Conservation (phyloP, 2,888 invertebrate species). For the Hypselothyrea guttata region DNA sequence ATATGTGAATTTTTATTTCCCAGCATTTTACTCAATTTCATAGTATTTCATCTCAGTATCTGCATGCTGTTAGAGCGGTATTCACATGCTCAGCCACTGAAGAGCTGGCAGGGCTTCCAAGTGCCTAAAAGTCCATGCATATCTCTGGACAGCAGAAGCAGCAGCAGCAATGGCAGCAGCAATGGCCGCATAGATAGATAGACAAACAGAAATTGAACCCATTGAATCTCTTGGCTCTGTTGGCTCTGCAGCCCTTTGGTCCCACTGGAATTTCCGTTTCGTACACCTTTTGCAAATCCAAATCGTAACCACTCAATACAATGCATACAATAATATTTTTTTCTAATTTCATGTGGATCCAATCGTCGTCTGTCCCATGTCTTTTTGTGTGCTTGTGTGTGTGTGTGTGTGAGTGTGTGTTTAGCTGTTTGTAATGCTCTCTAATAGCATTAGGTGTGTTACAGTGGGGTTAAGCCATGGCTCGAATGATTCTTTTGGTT, state of each 20-base stretch:
- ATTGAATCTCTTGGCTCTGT: slow-evolving; percentile 6
- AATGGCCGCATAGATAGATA: too few relatives aligned
- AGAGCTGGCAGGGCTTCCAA: slow-evolving; percentile 42
- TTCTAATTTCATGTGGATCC: slow-evolving; percentile 57
- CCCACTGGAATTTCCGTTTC: slow-evolving; percentile 34
- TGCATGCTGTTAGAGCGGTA: neutral
- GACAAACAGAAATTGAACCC: slow-evolving; percentile 44
- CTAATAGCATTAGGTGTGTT: slow-evolving; percentile 72
- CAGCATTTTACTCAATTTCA: too few relatives aligned
- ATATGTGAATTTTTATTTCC: too few relatives aligned
- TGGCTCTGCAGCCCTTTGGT: slow-evolving; percentile 26
- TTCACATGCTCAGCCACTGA: slow-evolving; percentile 26
- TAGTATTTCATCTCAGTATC: too few relatives aligned
- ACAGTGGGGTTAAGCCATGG: slow-evolving; percentile 64
- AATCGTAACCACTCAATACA: slow-evolving; percentile 55
- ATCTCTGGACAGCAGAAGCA: slow-evolving; percentile 22
- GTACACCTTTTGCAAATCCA: slow-evolving; percentile 22
- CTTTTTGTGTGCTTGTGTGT: slow-evolving; percentile 1
- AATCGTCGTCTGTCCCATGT: neutral
- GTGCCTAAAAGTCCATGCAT: slow-evolving; percentile 50
- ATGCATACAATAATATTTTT: slow-evolving; percentile 72
- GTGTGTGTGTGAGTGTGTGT: slow-evolving; percentile 19
- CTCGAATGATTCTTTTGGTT: slow-evolving; percentile 35
- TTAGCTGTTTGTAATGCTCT: slow-evolving; percentile 54
- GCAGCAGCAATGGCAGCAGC: too few relatives aligned